Conservation (phyloP, 2,888 invertebrate species). For the Stenichneumon culpator region DNA sequence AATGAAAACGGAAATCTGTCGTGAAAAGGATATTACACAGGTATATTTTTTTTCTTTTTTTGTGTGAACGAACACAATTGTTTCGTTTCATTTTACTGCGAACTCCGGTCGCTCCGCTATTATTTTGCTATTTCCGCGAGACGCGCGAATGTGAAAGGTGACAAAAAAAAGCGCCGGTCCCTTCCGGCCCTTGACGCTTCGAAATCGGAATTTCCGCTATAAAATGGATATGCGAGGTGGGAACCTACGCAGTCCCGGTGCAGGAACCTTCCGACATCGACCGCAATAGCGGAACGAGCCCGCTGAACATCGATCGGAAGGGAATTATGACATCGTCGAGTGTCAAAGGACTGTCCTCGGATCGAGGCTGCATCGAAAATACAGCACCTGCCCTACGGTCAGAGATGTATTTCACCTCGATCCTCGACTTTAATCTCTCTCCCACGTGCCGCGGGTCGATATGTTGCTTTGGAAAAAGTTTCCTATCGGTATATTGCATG, state of each 20-base stretch:
- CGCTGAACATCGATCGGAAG: slow-evolving; percentile 34
- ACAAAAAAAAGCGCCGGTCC: not conserved
- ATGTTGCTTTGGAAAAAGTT: not conserved
- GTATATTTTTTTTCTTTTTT: not conserved
- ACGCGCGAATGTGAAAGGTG: too few species aligned
- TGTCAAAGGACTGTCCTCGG: slow-evolving; percentile 31
- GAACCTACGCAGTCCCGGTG: not conserved
- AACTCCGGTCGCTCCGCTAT: too few species aligned
- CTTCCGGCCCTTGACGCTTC: not conserved
- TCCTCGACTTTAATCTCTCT: slow-evolving; percentile 45
- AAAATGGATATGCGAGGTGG: not conserved
- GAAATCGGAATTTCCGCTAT: not conserved
- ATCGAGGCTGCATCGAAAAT: slow-evolving; percentile 39
- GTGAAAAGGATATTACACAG: not conserved
- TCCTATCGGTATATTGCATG: not conserved
- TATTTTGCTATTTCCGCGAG: too few species aligned
- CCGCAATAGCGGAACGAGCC: slow-evolving; percentile 9
- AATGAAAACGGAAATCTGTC: not conserved
- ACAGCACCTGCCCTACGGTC: slow-evolving; percentile 11
- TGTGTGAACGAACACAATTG: too few species aligned
- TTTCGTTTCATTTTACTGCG: too few species aligned
- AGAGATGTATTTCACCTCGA: slow-evolving; percentile 55
- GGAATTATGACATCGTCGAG: slow-evolving; percentile 39
- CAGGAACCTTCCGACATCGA: not conserved
- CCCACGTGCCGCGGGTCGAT: slow-evolving; percentile 37